These are phyloP conservation scores for Gallinago stenura DNA, from an alignment of 2,797 vertebrate genomes.

Conservation along the genomic window DNA sequence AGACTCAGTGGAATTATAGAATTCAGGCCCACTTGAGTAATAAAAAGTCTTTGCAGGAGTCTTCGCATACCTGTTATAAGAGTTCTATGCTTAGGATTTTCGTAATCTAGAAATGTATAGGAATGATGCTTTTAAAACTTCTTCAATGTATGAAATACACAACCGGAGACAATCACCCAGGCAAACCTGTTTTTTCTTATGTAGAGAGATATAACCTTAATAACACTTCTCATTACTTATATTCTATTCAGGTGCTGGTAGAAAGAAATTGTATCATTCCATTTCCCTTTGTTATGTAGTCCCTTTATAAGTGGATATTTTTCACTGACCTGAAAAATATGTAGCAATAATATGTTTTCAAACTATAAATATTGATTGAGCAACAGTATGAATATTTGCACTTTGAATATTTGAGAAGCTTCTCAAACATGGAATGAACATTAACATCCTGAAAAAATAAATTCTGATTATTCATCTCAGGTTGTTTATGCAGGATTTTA, in stretches of 20 bases:
- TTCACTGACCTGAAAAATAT: constrained; percentile 66
- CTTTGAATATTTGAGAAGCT: constrained; percentile 69
- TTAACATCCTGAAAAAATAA: not conserved
- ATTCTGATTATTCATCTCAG: not conserved
- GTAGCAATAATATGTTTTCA: constrained; percentile 60
- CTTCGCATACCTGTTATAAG: not conserved
- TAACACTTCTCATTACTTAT: constrained; percentile 55
- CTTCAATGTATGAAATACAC: not conserved
- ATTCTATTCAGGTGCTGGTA: constrained; percentile 32
- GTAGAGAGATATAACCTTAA: constrained; percentile 57
- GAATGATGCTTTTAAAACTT: constrained; percentile 2
- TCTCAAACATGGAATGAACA: constrained; percentile 50
- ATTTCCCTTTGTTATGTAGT: constrained; percentile 43
- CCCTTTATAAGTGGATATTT: constrained; percentile 57
- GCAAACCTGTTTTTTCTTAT: constrained; percentile 47
- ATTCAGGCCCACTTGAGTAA: not conserved
- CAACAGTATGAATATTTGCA: constrained; percentile 53
- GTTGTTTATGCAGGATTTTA: not conserved
- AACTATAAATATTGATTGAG: constrained; percentile 74
- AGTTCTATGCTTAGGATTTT: not conserved
- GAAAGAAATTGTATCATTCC: constrained; percentile 62
- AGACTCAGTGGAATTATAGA: not conserved
- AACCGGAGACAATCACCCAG: constrained; percentile 1
- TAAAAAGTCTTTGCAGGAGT: not conserved
- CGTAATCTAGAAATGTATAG: not conserved